Conservation (phyloP, 1,140 invertebrate genomes). For the Chelonus insularis region DNA sequence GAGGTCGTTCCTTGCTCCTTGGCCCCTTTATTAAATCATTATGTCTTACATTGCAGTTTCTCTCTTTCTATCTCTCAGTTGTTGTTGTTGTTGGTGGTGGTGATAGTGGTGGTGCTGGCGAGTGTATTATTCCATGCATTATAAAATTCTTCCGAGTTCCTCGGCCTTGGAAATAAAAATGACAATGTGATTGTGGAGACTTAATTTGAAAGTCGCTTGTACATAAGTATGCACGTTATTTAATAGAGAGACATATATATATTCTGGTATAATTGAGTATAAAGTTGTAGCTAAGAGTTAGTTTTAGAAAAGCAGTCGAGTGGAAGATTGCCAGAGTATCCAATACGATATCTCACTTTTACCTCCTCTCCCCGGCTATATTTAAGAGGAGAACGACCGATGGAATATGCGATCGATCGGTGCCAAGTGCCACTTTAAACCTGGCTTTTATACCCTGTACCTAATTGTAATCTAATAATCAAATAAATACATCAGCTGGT, state of each 20-base stretch:
- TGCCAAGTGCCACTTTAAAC: slow-evolving; percentile 44
- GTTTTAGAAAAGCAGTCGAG: background rate
- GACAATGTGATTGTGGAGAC: background rate
- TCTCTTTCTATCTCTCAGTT: background rate
- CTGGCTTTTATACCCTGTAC: background rate
- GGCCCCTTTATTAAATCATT: slow-evolving; percentile 17
- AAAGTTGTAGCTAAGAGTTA: background rate
- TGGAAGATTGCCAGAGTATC: slow-evolving; percentile 27
- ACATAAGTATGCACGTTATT: too few relatives aligned
- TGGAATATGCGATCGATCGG: slow-evolving; percentile 54
- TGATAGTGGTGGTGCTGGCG: too few relatives aligned
- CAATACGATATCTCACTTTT: slow-evolving; percentile 7
- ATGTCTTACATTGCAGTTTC: background rate
- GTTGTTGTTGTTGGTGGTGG: too few relatives aligned
- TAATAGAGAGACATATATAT: too few relatives aligned
- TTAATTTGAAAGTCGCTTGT: too few relatives aligned
- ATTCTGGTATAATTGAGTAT: too few relatives aligned
- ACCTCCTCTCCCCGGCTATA: slow-evolving; percentile 38
- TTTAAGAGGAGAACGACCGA: slow-evolving; percentile 55
- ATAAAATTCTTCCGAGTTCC: too few relatives aligned
- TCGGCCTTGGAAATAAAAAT: background rate
- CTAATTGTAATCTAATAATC: slow-evolving; percentile 17
- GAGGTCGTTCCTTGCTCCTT: slow-evolving; percentile 23
- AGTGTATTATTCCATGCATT: too few relatives aligned
- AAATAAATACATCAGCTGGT: too few relatives aligned